Base-by-base conservation (phyloP, 2,888 invertebrate species). In the Pseudococcus jackbeardsleyi region DNA sequence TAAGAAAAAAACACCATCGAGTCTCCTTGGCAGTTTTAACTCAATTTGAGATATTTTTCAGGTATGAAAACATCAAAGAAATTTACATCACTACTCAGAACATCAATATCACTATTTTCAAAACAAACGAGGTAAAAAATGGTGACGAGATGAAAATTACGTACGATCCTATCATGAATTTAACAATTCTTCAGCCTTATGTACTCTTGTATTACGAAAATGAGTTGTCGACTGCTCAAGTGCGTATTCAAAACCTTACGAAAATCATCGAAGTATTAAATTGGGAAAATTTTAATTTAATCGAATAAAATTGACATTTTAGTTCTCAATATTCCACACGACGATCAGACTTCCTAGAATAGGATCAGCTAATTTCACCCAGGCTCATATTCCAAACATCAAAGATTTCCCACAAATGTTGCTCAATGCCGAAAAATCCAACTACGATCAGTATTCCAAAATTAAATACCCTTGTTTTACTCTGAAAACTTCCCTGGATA, bases 181-280 rank as follows among this genome's bases (percentile, higher is more conserved):
- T 19, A 22, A 54, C 48, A 82, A 54, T 88, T n/a, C 5, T 50
- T 2, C 88, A 88, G 19, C 88, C 88, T 12, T 79, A 54, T n/a
- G 19, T 88, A 6, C 48, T 54, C 5, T 7, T 88, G 11, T 82
- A 79, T 50, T 46, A 88, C 19, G 88, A 88, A 88, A 88, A 88
- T 54, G 59, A 77, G 48, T 19, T 50, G 2, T 48, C 26, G 9
- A n/a, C 79, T 19, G 50, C 79, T 9, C 79, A 79, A 88, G 88
- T 88, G 46, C n/a, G 88, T 26, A n/a, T 26, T 68, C 19, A 1
- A 68, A 26, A 15, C 22, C 33, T 26, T 72, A 11, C 22, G 22
- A 33, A 72, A 33, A 42, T 5, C 9, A 8, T 42, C 5, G 3
- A 42, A 8, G 8, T 5, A 42, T 26, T n/a, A 11, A 64, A 22